Percentiles rank a stretch among this genome's conserved stretches.
These are phyloP conservation scores for Sarcophaga subvicina DNA, from an alignment of 2,888 invertebrate genomes.

Conservation along the genomic window DNA sequence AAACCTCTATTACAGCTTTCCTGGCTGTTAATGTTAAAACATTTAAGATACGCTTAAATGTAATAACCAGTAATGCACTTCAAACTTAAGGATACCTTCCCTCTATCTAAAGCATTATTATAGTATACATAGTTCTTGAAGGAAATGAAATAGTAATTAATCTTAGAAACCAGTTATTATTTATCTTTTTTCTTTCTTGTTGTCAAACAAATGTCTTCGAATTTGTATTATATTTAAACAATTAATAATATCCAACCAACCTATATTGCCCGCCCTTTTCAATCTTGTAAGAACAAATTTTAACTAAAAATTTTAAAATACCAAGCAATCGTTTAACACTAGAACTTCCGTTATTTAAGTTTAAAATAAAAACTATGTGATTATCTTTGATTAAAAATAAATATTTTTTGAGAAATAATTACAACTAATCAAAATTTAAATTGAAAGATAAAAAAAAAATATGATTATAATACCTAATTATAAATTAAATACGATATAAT, in stretches of 20 bases:
- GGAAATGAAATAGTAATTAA: background rate
- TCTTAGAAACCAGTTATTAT: background rate
- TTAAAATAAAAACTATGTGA: background rate
- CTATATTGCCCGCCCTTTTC: slow-evolving; percentile 1
- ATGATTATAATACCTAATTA: slow-evolving; percentile 53
- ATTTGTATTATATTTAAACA: slow-evolving; percentile 6
- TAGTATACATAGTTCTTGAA: background rate
- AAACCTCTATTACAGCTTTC: slow-evolving; percentile 71
- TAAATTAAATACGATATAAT: slow-evolving; percentile 46
- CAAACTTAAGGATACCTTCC: slow-evolving; percentile 59
- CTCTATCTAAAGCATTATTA: slow-evolving; percentile 15
- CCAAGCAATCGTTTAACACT: slow-evolving; percentile 42
- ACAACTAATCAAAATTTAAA: slow-evolving; percentile 48
- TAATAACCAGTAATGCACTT: slow-evolving; percentile 64
- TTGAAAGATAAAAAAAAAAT: slow-evolving; percentile 50
- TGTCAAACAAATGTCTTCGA: slow-evolving; percentile 34
- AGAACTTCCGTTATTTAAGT: background rate
- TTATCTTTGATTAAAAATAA: background rate
- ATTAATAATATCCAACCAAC: slow-evolving; percentile 3
- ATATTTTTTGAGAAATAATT: slow-evolving; percentile 25
- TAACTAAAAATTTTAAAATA: slow-evolving; percentile 11
- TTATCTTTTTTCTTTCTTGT: background rate
- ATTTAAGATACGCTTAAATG: slow-evolving; percentile 37
- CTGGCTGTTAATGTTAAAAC: slow-evolving; percentile 57
- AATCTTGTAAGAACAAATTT: slow-evolving; percentile 13